Percentiles rank a stretch among this genome's conserved stretches.
Conservation (phyloP, 2,888 invertebrate species). For the Caenorhabditis imperialis region DNA sequence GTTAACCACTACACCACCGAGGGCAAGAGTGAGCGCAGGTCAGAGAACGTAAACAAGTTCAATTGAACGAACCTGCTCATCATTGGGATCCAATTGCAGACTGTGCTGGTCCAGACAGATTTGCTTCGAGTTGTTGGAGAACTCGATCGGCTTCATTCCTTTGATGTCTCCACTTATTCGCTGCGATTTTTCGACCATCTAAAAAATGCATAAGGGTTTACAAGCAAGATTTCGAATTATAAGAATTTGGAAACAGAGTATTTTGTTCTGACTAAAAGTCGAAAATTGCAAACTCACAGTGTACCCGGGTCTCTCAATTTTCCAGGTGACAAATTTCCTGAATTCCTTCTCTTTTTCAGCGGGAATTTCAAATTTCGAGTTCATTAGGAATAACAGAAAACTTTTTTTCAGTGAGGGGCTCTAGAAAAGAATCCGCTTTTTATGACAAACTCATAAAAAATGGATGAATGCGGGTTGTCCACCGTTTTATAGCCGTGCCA, state of each 20-base stretch:
- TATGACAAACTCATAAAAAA: no score
- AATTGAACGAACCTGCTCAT: constrained; percentile 60
- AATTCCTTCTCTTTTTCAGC: constrained; percentile 1
- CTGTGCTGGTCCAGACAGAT: constrained; percentile 43
- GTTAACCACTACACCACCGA: no score
- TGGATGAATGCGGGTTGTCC: no score
- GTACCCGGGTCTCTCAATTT: constrained; percentile 11
- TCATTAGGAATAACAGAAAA: background rate
- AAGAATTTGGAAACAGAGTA: background rate
- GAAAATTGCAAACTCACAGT: background rate
- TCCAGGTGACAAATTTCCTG: constrained; percentile 41
- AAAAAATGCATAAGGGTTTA: constrained; percentile 24
- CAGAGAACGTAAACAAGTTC: no score
- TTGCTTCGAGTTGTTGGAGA: constrained; percentile 50
- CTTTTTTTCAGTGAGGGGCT: no score
- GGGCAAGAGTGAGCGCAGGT: no score
- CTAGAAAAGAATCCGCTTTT: no score
- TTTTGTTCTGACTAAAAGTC: background rate
- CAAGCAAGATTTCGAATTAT: background rate
- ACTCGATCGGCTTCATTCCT: constrained; percentile 65
- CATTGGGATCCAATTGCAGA: constrained; percentile 57
- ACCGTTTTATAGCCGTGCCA: no score
- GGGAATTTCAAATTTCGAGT: no score
- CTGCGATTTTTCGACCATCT: constrained; percentile 56
- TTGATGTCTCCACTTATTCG: constrained; percentile 68